These are phyloP conservation scores for Hydrotaea diabolus DNA, from an alignment of 2,888 invertebrate genomes.

Conservation along the genomic window DNA sequence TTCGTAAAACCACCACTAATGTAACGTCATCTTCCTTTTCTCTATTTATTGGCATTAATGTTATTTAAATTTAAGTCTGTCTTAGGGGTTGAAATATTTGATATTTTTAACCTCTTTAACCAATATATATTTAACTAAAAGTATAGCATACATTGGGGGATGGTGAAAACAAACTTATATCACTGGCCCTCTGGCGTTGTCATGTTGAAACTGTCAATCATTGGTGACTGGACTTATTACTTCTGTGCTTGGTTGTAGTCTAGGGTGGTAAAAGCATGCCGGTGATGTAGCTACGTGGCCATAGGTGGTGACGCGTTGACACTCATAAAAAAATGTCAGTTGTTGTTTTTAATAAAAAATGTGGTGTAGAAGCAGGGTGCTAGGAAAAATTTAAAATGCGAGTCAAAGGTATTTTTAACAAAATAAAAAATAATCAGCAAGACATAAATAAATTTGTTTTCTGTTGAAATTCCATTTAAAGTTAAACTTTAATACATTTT, in stretches of 20 bases:
- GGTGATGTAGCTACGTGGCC: not conserved
- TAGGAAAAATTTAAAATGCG: not conserved
- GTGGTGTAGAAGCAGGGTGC: not conserved
- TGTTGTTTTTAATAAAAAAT: not conserved
- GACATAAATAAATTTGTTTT: too few relatives aligned
- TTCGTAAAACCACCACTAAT: too few relatives aligned
- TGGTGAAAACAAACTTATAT: not conserved
- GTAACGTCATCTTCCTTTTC: too few relatives aligned
- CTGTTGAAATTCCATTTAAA: too few relatives aligned
- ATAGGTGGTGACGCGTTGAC: not conserved
- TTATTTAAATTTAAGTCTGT: not conserved
- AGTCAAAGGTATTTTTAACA: too few relatives aligned
- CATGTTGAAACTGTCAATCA: not conserved
- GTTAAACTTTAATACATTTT: too few relatives aligned
- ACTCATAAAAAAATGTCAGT: slow-evolving; percentile 4
- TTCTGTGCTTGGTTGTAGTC: slow-evolving; percentile 28
- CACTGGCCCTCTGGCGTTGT: slow-evolving; percentile 34
- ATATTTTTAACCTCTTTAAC: too few relatives aligned
- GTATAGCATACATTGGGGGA: slow-evolving; percentile 49
- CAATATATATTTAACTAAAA: too few relatives aligned
- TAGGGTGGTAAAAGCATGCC: slow-evolving; percentile 19
- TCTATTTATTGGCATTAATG: too few relatives aligned
- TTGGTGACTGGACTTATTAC: slow-evolving; percentile 39
- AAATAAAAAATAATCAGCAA: too few relatives aligned
- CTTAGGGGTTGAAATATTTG: too few relatives aligned